Base-by-base conservation (phyloP, 37 sponge, comb jelly and placozoan species). In the Bolinopsis microptera region DNA sequence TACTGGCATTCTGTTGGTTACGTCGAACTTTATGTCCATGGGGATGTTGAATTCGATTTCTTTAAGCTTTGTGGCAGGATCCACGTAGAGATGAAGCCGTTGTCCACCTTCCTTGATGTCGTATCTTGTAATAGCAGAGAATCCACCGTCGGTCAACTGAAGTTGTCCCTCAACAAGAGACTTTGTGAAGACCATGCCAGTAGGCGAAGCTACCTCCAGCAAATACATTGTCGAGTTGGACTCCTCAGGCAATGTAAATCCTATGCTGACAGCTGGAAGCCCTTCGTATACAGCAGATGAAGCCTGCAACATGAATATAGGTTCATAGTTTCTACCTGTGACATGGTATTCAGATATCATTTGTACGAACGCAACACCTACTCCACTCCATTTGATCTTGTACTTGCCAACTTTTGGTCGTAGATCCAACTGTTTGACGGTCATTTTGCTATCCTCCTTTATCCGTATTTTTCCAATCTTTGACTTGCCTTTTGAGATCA, bases 61-160 rank as follows among this genome's bases (percentile, higher is more conserved):
- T 21, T 80, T 35, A 34, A 13, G 35, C 9, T 5, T 35, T 16
- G 30, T 34, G 1, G 1, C 35, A 30, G 82, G 82, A 16, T 80
- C 38, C 35, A 80, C 37, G 32, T 80, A 80, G 32, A 80, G 38
- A 5, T 80, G 37, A 34, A 80, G 38, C 22, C 82, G 16, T 37
- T 80, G 82, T 34, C 82, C 82, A 33, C 82, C 82, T 30, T 80
- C 82, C 37, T 34, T 34, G 37, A 80, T 80, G 30, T 80, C 82
- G 23, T 36, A 80, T 34, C 82, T 24, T 2, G 23, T 33, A 8
- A 80, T 80, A 3, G 5, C 38, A n/a, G 74, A 28, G 28, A 70
- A 28, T 70, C 74, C 74, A n/a, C 74, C 30, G 3, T 22, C 30
- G 26, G 25, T 26, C 25, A 26, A 3, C 3, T 70, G 25, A 22